Base-by-base conservation (phyloP, 2,888 invertebrate species). In the Nycteola revayana region DNA sequence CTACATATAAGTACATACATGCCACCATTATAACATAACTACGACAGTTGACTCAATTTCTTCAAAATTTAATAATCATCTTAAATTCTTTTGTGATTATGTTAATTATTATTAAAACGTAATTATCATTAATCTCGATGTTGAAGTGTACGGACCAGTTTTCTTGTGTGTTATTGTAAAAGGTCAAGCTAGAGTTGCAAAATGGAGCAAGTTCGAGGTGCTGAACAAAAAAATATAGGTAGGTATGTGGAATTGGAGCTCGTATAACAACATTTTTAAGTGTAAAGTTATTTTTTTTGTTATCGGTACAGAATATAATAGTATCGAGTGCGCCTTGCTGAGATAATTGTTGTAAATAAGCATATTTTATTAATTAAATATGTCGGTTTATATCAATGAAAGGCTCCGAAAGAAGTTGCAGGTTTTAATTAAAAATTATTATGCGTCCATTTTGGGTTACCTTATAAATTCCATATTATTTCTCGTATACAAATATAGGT, bases 121-220 rank as follows among this genome's bases (percentile, higher is more conserved):
- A 21, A 29, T 40, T 41, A 36, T 33, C 31, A 42, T 25, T 46
- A 32, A 36, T 38, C 26, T 18, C 10, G 17, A 32, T 33, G 7
- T 22, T 24, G 44, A 37, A 26, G 22, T 21, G n/a, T 33, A 42
- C n/a, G 7, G 7, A 21, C 51, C 40, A 53, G 55, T 47, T 57
- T 56, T 29, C 27, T 42, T 31, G 39, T 44, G 38, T 51, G 43
- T 37, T 53, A 52, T 45, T 32, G 36, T 35, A 53, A 60, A 66
- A 65, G 64, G 68, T 66, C 64, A 57, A 42, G 30, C 56, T 66
- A 60, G 57, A 58, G 43, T 56, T 45, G 21, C 38, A 38, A 57
- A 66, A 53, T 66, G 51, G 57, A 62, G 58, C 67, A 58, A 53
- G 46, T 57, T 49, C 58, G 35, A 36, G 38, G 8, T 30, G 32